Evolutionary conservation across 2,888 invertebrate species (phyloP).

Genomic region (Polia nebulosa): DNA sequence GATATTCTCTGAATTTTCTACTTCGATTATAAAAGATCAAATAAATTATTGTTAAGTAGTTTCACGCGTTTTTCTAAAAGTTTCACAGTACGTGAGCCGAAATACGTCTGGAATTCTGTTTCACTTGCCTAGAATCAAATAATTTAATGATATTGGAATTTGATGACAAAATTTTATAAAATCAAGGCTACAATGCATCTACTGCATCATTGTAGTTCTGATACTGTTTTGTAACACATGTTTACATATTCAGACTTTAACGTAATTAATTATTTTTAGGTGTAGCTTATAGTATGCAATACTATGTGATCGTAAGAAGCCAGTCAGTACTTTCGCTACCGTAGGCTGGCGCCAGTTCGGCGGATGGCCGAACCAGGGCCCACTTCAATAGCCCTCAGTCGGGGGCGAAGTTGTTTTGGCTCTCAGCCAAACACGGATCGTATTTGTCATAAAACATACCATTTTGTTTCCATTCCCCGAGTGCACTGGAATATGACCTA

Average conservation of each 20-base stretch:
- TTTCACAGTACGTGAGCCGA: neutral
- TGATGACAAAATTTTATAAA: neutral
- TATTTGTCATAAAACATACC: constrained; percentile 40
- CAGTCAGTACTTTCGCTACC: constrained; percentile 18
- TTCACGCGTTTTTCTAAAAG: neutral
- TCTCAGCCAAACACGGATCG: constrained; percentile 57
- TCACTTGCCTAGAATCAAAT: neutral
- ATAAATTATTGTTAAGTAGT: neutral
- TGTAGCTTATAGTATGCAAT: neutral
- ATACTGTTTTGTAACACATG: neutral
- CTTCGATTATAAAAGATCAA: neutral
- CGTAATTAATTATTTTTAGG: neutral
- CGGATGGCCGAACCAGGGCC: constrained; percentile 26
- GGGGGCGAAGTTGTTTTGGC: constrained; percentile 67
- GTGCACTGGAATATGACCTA: constrained; percentile 21
- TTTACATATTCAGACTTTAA: neutral
- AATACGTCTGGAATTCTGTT: too few species aligned
- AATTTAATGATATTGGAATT: neutral
- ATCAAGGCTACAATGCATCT: neutral
- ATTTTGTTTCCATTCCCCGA: constrained; percentile 29
- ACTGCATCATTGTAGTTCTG: neutral
- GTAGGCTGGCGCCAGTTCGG: constrained; percentile 43
- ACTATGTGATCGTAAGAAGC: neutral
- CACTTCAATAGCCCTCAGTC: constrained; percentile 45
- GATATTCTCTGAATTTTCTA: constrained; percentile 72